These are phyloP conservation scores for Neelides folsomi DNA, from an alignment of 2,888 invertebrate genomes.

Conservation along the genomic window DNA sequence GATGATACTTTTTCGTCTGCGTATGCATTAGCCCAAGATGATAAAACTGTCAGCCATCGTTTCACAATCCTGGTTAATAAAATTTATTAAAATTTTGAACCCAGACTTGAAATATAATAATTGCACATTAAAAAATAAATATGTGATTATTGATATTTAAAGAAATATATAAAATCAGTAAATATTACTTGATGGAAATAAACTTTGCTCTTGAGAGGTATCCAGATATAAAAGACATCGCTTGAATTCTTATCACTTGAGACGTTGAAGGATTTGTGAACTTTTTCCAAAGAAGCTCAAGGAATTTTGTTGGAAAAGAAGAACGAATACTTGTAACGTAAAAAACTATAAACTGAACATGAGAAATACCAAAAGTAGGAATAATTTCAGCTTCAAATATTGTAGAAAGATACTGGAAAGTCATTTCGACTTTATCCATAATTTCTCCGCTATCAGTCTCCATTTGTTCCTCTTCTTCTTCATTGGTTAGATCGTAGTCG, in stretches of 20 bases:
- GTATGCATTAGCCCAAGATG: slow-evolving; percentile 73
- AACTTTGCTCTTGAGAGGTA: slow-evolving; percentile 55
- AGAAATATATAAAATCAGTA: neutral
- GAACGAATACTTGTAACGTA: slow-evolving; percentile 55
- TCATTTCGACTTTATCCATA: slow-evolving; percentile 38
- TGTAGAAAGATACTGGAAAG: slow-evolving; percentile 49
- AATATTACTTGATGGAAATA: slow-evolving; percentile 46
- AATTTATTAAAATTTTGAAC: slow-evolving; percentile 11
- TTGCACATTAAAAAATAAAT: neutral
- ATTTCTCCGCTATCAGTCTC: neutral
- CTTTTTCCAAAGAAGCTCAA: slow-evolving; percentile 59
- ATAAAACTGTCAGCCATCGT: slow-evolving; percentile 53
- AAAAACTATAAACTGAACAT: slow-evolving; percentile 64
- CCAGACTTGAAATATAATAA: too few species aligned
- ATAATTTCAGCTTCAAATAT: slow-evolving; percentile 69
- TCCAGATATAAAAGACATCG: slow-evolving; percentile 62
- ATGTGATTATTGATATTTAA: neutral
- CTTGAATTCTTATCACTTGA: slow-evolving; percentile 51
- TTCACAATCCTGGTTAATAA: slow-evolving; percentile 47
- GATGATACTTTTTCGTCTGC: slow-evolving; percentile 52
- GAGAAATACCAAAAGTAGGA: slow-evolving; percentile 67
- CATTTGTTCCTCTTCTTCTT: neutral
- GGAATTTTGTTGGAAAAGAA: slow-evolving; percentile 49
- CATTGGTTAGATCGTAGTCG: slow-evolving; percentile 40
- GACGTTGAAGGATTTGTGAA: slow-evolving; percentile 53